Base-by-base conservation (phyloP, 30 jellyfish, hydroid and myxozoan genomes). In the Clytia hemisphaerica region DNA sequence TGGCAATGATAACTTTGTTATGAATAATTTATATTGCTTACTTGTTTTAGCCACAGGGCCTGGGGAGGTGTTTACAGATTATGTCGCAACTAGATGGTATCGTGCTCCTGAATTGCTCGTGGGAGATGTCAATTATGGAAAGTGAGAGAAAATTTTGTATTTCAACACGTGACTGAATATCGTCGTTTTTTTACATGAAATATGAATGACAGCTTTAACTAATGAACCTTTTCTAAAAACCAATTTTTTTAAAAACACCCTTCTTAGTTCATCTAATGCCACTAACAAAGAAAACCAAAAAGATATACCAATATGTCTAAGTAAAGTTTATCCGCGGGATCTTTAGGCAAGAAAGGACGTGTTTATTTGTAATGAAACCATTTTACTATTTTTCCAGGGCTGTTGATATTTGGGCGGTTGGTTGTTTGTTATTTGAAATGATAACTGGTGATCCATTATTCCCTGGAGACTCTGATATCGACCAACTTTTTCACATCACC, bases 331-430 rank as follows among this genome's bases (percentile, higher is more conserved):
- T n/a, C n/a, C n/a, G n/a, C n/a, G n/a, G n/a, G n/a, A n/a, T n/a
- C n/a, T n/a, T n/a, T n/a, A n/a, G n/a, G n/a, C n/a, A n/a, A n/a
- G n/a, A n/a, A n/a, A n/a, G n/a, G n/a, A n/a, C n/a, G n/a, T n/a
- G n/a, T n/a, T n/a, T n/a, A n/a, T n/a, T n/a, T n/a, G n/a, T 7
- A 40, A 40, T 7, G 16, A 7, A 16, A 40, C 16, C 53, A 40
- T 37, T 27, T 48, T 2, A n/a, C 38, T 15, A 30, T 28, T 50
- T 37, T 58, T 71, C 29, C 67, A 90, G 98, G 61, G 94, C 98
- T 75, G 98, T 90, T 42, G 98, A 90, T 72, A 73, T 90, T 18
- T 90, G 98, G 98, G 98, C 98, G 53, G 79, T 90, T 63, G 98
- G 98, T 28, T 90, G 98, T 31, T 72, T 90, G 4, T 64, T 90